A percentile compares a stretch with the other conserved stretches of the same genome.
phyloP scores from a whole-genome alignment of 2,888 invertebrate species.

The Xylota sylvarum region DNA sequence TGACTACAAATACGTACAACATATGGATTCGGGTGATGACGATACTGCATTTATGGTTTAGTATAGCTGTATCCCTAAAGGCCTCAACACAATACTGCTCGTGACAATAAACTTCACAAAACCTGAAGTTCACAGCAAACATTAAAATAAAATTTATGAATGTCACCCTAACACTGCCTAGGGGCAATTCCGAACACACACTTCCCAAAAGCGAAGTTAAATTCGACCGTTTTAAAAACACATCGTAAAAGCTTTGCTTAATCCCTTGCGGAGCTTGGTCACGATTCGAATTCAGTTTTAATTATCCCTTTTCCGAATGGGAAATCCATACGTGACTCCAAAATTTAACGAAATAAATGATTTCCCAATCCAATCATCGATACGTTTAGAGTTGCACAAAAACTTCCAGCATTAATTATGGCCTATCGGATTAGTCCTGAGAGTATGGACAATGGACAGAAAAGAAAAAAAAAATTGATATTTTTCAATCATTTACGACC shows the following conservation, averaged over 20 bases:
- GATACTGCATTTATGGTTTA: too few species aligned
- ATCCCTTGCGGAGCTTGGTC: conserved; percentile 41
- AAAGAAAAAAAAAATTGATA: conserved; percentile 33
- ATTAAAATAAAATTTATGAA: too few species aligned
- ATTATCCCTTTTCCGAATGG: conserved; percentile 41
- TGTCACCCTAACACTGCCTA: too few species aligned
- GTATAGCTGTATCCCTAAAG: too few species aligned
- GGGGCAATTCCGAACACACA: too few species aligned
- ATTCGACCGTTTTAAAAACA: not conserved
- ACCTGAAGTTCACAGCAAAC: too few species aligned
- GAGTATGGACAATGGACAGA: conserved; percentile 7
- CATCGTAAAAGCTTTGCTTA: not conserved
- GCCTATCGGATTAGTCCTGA: conserved; percentile 48
- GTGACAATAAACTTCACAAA: too few species aligned
- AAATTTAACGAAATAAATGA: conserved; percentile 59
- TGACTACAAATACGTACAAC: too few species aligned
- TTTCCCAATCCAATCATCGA: conserved; percentile 68
- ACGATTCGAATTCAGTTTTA: conserved; percentile 51
- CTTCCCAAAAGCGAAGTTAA: too few species aligned
- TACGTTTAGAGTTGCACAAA: conserved; percentile 39
- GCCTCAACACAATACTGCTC: too few species aligned
- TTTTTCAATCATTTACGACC: conserved; percentile 62
- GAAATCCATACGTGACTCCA: conserved; percentile 24
- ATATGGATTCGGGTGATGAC: too few species aligned
- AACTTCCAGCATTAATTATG: conserved; percentile 53